A percentile compares a stretch with the other conserved stretches of the same genome.
phyloP scores from a whole-genome alignment of 2,797 vertebrate genomes.

The Gymnothorax reevesii region DNA sequence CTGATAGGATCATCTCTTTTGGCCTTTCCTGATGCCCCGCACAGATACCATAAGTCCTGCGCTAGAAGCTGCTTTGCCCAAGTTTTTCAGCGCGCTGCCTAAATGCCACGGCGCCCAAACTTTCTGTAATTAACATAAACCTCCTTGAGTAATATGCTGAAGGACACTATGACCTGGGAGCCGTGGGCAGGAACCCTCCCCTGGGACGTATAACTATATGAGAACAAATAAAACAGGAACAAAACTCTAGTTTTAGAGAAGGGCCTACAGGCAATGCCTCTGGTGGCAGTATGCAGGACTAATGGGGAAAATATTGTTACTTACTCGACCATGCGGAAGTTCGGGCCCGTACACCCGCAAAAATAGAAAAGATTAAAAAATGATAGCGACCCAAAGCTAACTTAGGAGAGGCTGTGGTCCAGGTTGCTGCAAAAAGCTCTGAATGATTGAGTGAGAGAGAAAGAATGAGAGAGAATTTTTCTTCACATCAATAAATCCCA shows the following conservation, averaged over 20 bases:
- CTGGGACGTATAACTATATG: constrained; percentile 35
- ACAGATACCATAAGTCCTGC: constrained; percentile 40
- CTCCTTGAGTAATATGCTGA: constrained; percentile 46
- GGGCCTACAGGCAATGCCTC: not conserved
- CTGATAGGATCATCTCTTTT: constrained; percentile 25
- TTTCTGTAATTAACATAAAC: constrained; percentile 16
- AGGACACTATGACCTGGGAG: constrained; percentile 35
- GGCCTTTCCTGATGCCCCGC: constrained; percentile 20
- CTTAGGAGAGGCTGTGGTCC: not conserved
- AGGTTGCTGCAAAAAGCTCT: not conserved
- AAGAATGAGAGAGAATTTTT: not conserved
- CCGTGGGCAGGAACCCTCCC: constrained; percentile 33
- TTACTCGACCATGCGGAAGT: not conserved
- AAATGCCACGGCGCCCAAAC: constrained; percentile 44
- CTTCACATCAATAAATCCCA: not conserved
- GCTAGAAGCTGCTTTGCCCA: constrained; percentile 42
- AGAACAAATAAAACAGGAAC: constrained; percentile 38
- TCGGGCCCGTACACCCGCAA: not conserved
- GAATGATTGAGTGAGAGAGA: not conserved
- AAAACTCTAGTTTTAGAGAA: not conserved
- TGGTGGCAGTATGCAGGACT: not conserved
- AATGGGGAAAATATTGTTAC: too few species aligned
- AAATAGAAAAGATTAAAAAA: not conserved
- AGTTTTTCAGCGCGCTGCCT: constrained; percentile 39
- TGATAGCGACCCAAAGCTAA: not conserved